Conservation (phyloP, 2,797 vertebrate genomes). For the Lycodopsis pacificus region DNA sequence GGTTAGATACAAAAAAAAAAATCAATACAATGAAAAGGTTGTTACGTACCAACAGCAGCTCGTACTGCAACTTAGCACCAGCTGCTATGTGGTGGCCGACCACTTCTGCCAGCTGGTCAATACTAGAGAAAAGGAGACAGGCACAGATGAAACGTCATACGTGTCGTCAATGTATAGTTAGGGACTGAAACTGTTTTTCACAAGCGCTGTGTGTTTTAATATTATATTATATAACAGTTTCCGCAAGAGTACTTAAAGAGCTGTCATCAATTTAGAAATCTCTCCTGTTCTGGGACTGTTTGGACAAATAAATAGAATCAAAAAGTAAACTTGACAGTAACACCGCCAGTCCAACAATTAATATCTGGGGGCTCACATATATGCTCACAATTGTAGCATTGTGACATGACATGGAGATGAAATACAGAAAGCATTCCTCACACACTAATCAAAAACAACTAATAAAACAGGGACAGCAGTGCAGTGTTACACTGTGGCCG, state of each 20-base stretch:
- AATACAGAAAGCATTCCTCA: conserved; percentile 3
- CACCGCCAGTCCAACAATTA: background rate
- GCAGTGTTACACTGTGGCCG: background rate
- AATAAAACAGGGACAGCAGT: background rate
- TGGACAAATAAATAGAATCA: background rate
- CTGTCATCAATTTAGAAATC: background rate
- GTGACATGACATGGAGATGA: background rate
- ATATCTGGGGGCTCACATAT: background rate
- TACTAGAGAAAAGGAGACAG: conserved; percentile 74
- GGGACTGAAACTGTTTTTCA: background rate
- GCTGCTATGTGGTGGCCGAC: conserved; percentile 88
- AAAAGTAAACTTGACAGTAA: background rate
- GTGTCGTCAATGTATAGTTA: background rate
- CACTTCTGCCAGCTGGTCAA: conserved; percentile 88
- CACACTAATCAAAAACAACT: background rate
- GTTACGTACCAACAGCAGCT: conserved; percentile 84
- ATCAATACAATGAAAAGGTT: background rate
- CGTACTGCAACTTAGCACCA: conserved; percentile 83
- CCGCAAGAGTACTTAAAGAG: too few relatives aligned
- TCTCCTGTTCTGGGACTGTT: background rate
- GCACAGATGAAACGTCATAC: background rate
- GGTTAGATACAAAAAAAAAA: background rate
- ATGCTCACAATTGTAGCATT: background rate
- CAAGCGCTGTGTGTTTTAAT: background rate
- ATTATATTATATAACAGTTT: background rate